Evolutionary conservation across 2,113 vertebrate species (phyloP).

Genomic region (Laticauda colubrina): DNA sequence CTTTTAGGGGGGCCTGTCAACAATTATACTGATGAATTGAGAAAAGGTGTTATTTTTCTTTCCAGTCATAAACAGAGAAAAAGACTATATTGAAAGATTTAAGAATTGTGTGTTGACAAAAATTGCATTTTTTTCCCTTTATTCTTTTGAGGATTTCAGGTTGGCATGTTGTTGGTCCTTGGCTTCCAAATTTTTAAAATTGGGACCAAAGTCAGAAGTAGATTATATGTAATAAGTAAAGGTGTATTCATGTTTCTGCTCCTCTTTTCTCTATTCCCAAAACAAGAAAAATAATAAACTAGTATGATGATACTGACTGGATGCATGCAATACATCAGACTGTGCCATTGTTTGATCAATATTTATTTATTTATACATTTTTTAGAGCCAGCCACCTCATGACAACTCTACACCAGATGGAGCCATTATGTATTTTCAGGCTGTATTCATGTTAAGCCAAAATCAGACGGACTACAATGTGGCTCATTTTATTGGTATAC

Average conservation of each 20-base stretch:
- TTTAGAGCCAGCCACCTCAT: background rate
- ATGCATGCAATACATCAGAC: background rate
- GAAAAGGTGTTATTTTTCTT: background rate
- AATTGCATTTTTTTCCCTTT: background rate
- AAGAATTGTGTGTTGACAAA: background rate
- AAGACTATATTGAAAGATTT: background rate
- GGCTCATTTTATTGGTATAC: conserved; percentile 7
- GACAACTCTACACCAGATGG: background rate
- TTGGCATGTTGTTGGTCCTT: background rate
- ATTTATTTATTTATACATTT: background rate
- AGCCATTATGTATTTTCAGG: background rate
- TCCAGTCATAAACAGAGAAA: background rate
- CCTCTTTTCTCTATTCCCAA: background rate
- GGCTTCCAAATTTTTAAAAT: background rate
- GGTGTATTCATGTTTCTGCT: background rate
- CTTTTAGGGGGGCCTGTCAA: background rate
- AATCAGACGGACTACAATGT: background rate
- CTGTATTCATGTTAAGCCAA: background rate
- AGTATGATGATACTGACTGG: background rate
- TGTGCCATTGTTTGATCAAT: background rate
- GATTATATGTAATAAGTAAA: background rate
- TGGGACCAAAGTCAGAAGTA: background rate
- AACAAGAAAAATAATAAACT: background rate
- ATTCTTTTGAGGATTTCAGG: background rate
- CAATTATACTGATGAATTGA: conserved; percentile 21